phyloP scores from a whole-genome alignment of 2,888 invertebrate genomes.

The Drosophila putrida region DNA sequence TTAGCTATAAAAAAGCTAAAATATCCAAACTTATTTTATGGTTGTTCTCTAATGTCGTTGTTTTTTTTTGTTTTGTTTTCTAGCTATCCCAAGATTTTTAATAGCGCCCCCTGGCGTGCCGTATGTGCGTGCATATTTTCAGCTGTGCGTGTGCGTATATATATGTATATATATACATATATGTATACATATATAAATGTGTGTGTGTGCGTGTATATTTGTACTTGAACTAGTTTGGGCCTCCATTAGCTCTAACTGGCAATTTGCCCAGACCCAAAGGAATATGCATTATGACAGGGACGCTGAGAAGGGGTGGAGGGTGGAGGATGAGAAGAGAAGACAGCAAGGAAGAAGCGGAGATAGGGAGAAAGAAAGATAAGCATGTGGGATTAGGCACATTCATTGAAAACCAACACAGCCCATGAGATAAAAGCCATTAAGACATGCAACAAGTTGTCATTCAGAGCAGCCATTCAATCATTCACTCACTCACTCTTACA shows the following conservation, averaged over 20 bases:
- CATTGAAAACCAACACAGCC: slow-evolving; percentile 9
- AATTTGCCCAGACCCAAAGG: slow-evolving; percentile 65
- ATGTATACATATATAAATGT: slow-evolving; percentile 1
- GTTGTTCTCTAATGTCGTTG: background rate
- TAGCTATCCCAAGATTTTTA: slow-evolving; percentile 25
- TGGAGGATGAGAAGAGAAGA: too few relatives aligned
- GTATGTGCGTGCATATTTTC: slow-evolving; percentile 32
- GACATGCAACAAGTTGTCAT: slow-evolving; percentile 48
- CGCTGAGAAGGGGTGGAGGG: background rate
- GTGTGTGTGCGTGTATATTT: slow-evolving; percentile 36
- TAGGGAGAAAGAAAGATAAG: too few relatives aligned
- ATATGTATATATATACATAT: slow-evolving; percentile 25
- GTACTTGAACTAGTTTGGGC: slow-evolving; percentile 70
- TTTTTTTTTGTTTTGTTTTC: slow-evolving; percentile 17
- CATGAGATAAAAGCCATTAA: slow-evolving; percentile 7
- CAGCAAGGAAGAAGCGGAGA: background rate
- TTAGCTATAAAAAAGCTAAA: too few relatives aligned
- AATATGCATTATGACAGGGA: slow-evolving; percentile 57
- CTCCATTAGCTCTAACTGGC: slow-evolving; percentile 65
- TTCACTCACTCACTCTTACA: slow-evolving; percentile 4
- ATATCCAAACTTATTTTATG: too few relatives aligned
- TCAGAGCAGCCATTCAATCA: slow-evolving; percentile 10
- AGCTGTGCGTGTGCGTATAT: slow-evolving; percentile 13
- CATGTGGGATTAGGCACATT: slow-evolving; percentile 16
- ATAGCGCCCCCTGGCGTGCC: slow-evolving; percentile 46